Base-by-base conservation (phyloP, 2,888 invertebrate genomes). In the Netelia inedita region DNA sequence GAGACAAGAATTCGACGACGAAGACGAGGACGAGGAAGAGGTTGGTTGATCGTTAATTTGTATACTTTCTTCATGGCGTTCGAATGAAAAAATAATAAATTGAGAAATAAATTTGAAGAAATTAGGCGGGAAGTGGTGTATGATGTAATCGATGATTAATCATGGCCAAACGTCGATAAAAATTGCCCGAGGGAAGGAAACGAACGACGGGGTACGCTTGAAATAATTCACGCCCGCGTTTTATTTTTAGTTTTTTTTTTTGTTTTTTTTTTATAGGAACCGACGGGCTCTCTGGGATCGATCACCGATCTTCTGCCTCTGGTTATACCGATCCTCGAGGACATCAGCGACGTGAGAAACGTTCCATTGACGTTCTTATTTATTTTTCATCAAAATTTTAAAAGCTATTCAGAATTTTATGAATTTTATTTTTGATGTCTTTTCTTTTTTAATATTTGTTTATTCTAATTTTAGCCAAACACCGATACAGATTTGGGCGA, bases 331-430 rank as follows among this genome's bases (percentile, higher is more conserved):
- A 90, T 93, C 81, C 87, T 94, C 21, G 92, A 93, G 82, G 93
- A 93, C 76, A 89, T 94, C 11, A 93, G 93, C 86, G 92, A 93
- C 72, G 93, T 94, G 91, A 91, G 90, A 85, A 65, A 68, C 66
- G 57, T 57, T 61, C 57, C 9, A 68, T 59, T 19, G 9, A 55
- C 9, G 75, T 76, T 65, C 14, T 28, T 55, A 55, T 69, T 74
- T 11, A 19, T 35, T 35, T 35, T 35, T 35, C 6, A 6, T 28
- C 28, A 28, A 35, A 35, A 35, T 78, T 1, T 21, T 57, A 14
- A 69, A 35, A 16, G 8, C 35, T 35, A 35, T 35, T 35, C 35
- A 6, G 6, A 63, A 19, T 35, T 6, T 66, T 11, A 43, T 57
- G 1, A 63, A 55, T 2, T 6, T 16, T 0, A 16, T 72, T 69